Base-by-base conservation (phyloP, 2,113 vertebrate species). In the Gobiocypris rarus region DNA sequence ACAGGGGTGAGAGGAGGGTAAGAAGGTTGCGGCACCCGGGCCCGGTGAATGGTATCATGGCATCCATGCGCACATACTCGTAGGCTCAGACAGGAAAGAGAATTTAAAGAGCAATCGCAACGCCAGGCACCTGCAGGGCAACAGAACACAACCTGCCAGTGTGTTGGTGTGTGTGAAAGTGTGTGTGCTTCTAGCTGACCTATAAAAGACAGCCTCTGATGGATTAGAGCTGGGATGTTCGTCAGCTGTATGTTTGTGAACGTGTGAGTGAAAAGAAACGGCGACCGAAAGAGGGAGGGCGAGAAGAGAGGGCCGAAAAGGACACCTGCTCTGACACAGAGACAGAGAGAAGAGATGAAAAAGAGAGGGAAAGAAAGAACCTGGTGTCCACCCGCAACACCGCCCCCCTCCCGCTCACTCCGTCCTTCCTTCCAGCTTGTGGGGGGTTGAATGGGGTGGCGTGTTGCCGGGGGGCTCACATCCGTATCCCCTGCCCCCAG, bases 41-140 rank as follows among this genome's bases (percentile, higher is more conserved):
- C 95, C 95, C 94, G 93, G 90, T 97, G 96, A 98, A 95, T 93
- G 88, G 92, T 93, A 95, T 94, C 94, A 95, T 96, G 91, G 89
- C 90, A 85, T 63, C 11, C 78, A 87, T 61, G 70, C 54, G 43
- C 80, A 79, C 74, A 74, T 41, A 83, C 59, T 74, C 70, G 45
- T 70, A 45, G 41, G 93, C 89, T 91, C 94, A 93, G 91, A 95
- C 96, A 96, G 96, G 97, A 97, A 97, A 95, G 93, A 93, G 79
- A 92, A 94, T 96, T 94, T 95, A 96, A 96, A 94, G 93, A 93
- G 85, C 86, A 92, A 94, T 93, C 94, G 93, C 93, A 94, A 95
- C 94, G 95, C 92, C 94, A 94, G 91, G 88, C 90, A 94, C 94
- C 95, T 95, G 94, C 94, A 92, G 91, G 89, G 78, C 88, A 91